Evolutionary conservation across 92 coral and sea anemone species (phyloP).

Genomic region (Pocillopora meandrina): DNA sequence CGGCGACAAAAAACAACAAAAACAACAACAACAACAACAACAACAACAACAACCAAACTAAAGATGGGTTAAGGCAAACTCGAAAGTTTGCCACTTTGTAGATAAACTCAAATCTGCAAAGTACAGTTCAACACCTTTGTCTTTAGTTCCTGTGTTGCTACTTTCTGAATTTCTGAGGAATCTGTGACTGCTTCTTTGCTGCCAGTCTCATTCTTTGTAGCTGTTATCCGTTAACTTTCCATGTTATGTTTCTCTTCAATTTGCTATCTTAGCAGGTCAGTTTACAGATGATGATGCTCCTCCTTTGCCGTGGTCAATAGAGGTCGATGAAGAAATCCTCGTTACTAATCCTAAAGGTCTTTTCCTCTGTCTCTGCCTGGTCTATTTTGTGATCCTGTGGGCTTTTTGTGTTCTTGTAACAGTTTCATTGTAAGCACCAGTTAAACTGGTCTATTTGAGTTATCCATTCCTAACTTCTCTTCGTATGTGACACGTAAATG

Average conservation of each 20-base stretch:
- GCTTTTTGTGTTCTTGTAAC: background rate
- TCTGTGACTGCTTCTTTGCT: background rate
- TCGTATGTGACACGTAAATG: too few relatives aligned
- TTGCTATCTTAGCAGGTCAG: conserved; percentile 45
- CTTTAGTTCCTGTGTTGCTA: background rate
- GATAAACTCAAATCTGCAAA: background rate
- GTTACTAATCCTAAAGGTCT: conserved; percentile 18
- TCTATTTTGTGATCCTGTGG: background rate
- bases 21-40: too few relatives aligned
- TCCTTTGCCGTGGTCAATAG: conserved; percentile 82
- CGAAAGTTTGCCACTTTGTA: too few relatives aligned
- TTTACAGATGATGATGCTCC: conserved; percentile 76
- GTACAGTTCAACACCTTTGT: background rate
- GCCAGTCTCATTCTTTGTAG: background rate
- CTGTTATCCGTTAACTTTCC: background rate
- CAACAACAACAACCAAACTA: too few relatives aligned
- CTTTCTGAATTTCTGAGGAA: too few relatives aligned
- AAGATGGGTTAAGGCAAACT: too few relatives aligned
- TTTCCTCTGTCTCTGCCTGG: conserved; percentile 8
- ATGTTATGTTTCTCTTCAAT: conserved; percentile 15
- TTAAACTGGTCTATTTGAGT: too few relatives aligned
- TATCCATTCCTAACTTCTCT: too few relatives aligned
- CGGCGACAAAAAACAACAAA: too few relatives aligned
- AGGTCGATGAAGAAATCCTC: conserved; percentile 58
- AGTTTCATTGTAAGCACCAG: background rate